Evolutionary conservation across 1,140 invertebrate species (phyloP), one percentile per base, ranked within the genome.

Genomic region (Oreohelix idahoensis): DNA sequence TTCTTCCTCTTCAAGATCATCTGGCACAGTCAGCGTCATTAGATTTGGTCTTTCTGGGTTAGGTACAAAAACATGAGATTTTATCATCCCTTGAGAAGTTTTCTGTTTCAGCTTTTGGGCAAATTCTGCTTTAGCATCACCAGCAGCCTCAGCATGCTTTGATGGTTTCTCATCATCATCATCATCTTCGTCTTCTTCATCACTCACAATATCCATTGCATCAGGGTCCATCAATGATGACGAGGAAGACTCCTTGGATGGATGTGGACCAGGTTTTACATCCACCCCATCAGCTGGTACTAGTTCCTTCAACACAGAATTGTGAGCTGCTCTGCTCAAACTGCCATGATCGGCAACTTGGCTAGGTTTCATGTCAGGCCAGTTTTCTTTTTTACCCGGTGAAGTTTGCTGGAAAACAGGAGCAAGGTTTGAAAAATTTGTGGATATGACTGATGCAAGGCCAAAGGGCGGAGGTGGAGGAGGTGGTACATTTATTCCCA

Each of bases 81-180:
- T 74, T 66, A 81, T 42, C 42, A 45, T 35, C 58, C 79, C 32
- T 83, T 69, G 29, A 81, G 81, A 38, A 32, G 89, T 88, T 81
- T 89, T 89, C 51, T 86, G 83, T 39, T 89, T 89, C 75, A 90
- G 83, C 84, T 90, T 90, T 35, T 89, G 79, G 13, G 85, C 82
- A 69, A 82, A 63, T 66, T 75, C 66, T 69, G 49, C n/a, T 45
- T 83, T 58, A 23, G 83, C 77, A 17, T 86, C 74, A 39, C 51
- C 69, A n/a, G 38, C 35, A 78, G 23, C 13, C 38, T 81, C 75
- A 49, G 51, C 70, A 66, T 35, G 11, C 32, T 66, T 66, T 8
- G 20, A 26, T 26, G 49, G 29, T 23, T 70, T 23, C n/a, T 49
- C 42, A 35, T 32, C 32, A 35, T 58, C 49, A 11, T 71, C 66